phyloP scores from a whole-genome alignment of 2,113 vertebrate genomes.

The Colistium nudipinnis region DNA sequence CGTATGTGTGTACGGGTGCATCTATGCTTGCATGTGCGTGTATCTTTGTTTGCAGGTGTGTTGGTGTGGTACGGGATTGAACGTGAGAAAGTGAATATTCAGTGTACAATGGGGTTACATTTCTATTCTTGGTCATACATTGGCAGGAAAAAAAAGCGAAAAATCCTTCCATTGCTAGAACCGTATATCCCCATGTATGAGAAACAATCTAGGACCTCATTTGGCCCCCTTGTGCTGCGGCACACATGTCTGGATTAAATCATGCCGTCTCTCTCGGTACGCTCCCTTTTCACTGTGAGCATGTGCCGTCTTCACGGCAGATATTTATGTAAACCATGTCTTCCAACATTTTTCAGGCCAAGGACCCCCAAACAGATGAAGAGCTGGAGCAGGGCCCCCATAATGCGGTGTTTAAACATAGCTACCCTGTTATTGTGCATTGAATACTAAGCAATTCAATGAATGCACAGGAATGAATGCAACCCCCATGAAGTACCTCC shows the following conservation, averaged over 20 bases:
- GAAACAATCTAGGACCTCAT: slow-evolving; percentile 34
- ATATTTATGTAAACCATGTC: no score
- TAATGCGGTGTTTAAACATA: no score
- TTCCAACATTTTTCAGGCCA: no score
- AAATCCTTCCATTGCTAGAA: slow-evolving; percentile 25
- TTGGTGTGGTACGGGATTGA: background rate
- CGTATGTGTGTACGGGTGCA: slow-evolving; percentile 27
- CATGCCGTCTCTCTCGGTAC: slow-evolving; percentile 24
- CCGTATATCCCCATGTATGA: slow-evolving; percentile 27
- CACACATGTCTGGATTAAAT: slow-evolving; percentile 34
- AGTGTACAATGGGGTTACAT: slow-evolving; percentile 9
- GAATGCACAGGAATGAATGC: no score
- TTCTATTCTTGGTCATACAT: slow-evolving; percentile 27
- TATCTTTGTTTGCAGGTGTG: background rate
- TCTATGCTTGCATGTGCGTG: background rate
- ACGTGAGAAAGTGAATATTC: slow-evolving; percentile 23
- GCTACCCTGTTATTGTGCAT: no score
- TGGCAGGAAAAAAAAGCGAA: slow-evolving; percentile 44
- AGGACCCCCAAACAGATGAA: no score
- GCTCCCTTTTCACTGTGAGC: slow-evolving; percentile 23
- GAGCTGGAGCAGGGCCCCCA: no score
- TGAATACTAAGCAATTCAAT: no score
- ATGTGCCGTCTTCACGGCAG: slow-evolving; percentile 1
- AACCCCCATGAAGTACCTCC: no score
- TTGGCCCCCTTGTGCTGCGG: slow-evolving; percentile 31